A percentile compares a stretch with the other conserved stretches of the same genome.
Evolutionary conservation across 2,113 vertebrate species (phyloP).

Genomic region (Meles meles): DNA sequence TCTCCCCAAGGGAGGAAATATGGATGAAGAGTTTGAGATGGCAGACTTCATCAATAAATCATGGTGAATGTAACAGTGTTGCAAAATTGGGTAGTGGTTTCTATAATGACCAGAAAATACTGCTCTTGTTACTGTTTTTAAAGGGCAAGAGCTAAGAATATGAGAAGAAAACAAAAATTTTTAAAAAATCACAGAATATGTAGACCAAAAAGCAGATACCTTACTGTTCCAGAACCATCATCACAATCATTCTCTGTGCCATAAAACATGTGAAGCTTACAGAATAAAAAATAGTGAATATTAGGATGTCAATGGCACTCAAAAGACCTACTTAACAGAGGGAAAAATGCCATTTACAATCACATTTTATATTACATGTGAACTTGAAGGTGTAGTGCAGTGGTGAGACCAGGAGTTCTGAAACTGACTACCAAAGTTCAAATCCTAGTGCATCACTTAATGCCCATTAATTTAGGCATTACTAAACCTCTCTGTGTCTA

Average conservation of each 20-base stretch:
- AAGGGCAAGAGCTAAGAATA: neutral
- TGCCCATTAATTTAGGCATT: neutral
- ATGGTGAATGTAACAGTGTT: neutral
- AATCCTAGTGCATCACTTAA: neutral
- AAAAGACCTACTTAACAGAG: neutral
- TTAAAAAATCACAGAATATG: slow-evolving; percentile 28
- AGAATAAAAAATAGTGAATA: slow-evolving; percentile 25
- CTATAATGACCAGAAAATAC: neutral
- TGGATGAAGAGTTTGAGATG: slow-evolving; percentile 33
- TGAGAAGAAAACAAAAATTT: slow-evolving; percentile 21
- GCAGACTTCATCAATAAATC: slow-evolving; percentile 51
- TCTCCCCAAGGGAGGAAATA: slow-evolving; percentile 17
- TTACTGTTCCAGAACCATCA: neutral
- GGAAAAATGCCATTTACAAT: neutral
- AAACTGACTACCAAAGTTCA: neutral
- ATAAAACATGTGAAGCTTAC: neutral
- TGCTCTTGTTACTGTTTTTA: slow-evolving; percentile 28
- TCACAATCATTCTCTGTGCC: neutral
- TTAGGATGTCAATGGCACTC: neutral
- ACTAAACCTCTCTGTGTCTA: neutral
- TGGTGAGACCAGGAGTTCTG: neutral
- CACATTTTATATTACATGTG: neutral
- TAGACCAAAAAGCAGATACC: neutral
- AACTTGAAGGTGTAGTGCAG: neutral
- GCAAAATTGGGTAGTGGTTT: slow-evolving; percentile 17